A percentile compares a stretch with the other conserved stretches of the same genome.
phyloP scores from a whole-genome alignment of 2,113 vertebrate genomes.

The Xiphophorus couchianus region DNA sequence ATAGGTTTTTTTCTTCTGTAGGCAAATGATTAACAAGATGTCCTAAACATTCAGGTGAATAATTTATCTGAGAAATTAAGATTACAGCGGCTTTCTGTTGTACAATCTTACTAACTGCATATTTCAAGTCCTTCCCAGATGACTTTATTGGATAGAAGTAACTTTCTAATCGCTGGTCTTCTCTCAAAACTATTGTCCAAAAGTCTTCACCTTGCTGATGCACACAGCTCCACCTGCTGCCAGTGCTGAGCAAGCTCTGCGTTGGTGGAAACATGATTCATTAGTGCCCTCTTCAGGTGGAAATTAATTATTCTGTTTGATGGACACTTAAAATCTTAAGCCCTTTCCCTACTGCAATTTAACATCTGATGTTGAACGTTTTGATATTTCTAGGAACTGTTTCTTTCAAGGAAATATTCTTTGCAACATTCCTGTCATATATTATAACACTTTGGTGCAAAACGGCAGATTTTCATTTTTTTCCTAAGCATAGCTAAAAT shows the following conservation, averaged over 20 bases:
- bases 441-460: neutral
- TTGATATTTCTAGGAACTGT: too few species aligned
- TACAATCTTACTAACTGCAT: too few species aligned
- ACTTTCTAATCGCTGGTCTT: neutral
- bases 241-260: neutral
- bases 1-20: too few species aligned
- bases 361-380: too few species aligned
- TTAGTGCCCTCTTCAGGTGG: neutral
- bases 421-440: neutral
- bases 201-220: neutral
- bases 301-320: neutral
- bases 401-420: neutral
- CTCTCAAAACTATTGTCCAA: neutral
- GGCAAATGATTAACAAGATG: too few species aligned
- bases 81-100: too few species aligned
- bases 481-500: neutral
- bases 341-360: too few species aligned
- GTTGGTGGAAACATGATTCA: neutral
- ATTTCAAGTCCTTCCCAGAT: too few species aligned
- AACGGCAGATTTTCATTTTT: neutral
- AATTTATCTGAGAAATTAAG: too few species aligned
- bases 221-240: neutral
- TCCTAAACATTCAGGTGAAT: too few species aligned
- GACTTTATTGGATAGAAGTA: neutral
- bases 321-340: neutral